These are phyloP conservation scores for Scomber colias DNA, from an alignment of 2,113 vertebrate genomes.

Conservation along the genomic window DNA sequence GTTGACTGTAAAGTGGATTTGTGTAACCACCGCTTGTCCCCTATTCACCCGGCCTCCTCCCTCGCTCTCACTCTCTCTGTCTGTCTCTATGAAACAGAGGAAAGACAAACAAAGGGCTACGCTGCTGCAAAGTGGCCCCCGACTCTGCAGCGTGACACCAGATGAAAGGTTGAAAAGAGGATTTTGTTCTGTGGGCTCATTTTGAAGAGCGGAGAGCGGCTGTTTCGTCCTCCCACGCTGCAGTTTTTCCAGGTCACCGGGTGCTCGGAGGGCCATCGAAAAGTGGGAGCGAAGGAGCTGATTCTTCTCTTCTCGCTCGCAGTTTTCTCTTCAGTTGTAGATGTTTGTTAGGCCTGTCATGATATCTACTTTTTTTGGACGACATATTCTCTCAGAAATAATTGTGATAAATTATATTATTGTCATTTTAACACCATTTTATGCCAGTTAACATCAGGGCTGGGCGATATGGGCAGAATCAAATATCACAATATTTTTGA, in stretches of 20 bases:
- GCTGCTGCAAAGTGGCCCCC: constrained; percentile 27
- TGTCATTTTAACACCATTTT: too few species aligned
- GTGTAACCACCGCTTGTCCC: constrained; percentile 8
- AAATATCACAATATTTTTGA: too few species aligned
- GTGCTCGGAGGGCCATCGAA: background rate
- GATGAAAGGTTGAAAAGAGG: constrained; percentile 35
- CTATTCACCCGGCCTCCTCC: background rate
- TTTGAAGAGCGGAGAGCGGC: constrained; percentile 14
- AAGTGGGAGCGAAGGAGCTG: constrained; percentile 4
- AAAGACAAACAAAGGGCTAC: constrained; percentile 58
- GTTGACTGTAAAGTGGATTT: constrained; percentile 33
- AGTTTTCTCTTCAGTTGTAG: too few species aligned
- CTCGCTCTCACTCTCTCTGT: background rate
- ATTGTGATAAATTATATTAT: too few species aligned
- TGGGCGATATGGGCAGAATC: too few species aligned
- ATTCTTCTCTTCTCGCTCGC: background rate
- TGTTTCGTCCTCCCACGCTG: constrained; percentile 21
- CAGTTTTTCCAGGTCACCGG: constrained; percentile 72
- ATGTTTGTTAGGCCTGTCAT: too few species aligned
- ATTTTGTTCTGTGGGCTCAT: constrained; percentile 32
- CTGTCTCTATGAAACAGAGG: constrained; percentile 53
- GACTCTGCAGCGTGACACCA: constrained; percentile 24
- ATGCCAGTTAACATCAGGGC: too few species aligned
- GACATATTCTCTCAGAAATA: too few species aligned
- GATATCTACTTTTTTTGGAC: too few species aligned